Evolutionary conservation across 1,140 invertebrate genomes (phyloP).

Genomic region (Euwallacea similis): DNA sequence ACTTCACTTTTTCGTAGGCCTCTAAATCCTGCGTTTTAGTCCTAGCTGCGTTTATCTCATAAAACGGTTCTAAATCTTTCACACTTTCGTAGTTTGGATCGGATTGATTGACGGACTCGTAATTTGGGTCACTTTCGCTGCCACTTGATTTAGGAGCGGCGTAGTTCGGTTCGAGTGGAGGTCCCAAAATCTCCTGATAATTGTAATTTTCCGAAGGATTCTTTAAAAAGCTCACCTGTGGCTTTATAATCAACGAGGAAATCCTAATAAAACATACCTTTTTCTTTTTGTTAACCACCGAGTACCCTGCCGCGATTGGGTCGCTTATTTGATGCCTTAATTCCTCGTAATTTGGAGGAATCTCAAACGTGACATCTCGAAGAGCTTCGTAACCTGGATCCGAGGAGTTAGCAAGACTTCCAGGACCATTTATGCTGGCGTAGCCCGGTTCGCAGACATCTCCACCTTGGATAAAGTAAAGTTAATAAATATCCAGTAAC

Average conservation of each 20-base stretch:
- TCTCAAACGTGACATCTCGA: conserved; percentile 55
- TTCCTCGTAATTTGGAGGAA: conserved; percentile 73
- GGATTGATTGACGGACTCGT: conserved; percentile 56
- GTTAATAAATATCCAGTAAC: conserved; percentile 9
- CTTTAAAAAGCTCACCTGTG: conserved; percentile 1
- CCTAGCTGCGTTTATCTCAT: conserved; percentile 51
- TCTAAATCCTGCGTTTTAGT: conserved; percentile 54
- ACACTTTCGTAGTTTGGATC: conserved; percentile 59
- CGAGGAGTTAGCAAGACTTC: conserved; percentile 61
- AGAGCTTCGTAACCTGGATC: conserved; percentile 66
- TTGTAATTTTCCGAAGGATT: conserved; percentile 56
- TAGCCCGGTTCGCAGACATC: conserved; percentile 52
- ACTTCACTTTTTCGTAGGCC: conserved; percentile 57
- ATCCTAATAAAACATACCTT: conserved; percentile 13
- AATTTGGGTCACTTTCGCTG: conserved; percentile 63
- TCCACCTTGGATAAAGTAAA: conserved; percentile 11
- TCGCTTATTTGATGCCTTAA: conserved; percentile 55
- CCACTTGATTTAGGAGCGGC: conserved; percentile 63
- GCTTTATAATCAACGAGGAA: not conserved
- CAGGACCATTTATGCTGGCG: conserved; percentile 57
- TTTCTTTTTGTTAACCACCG: conserved; percentile 59
- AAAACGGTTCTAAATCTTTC: conserved; percentile 61
- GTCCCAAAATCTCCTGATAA: conserved; percentile 72
- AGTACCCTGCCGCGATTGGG: conserved; percentile 54
- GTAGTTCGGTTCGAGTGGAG: conserved; percentile 56